phyloP scores from a whole-genome alignment of 2,888 invertebrate genomes.

The Melinaea menophilus region DNA sequence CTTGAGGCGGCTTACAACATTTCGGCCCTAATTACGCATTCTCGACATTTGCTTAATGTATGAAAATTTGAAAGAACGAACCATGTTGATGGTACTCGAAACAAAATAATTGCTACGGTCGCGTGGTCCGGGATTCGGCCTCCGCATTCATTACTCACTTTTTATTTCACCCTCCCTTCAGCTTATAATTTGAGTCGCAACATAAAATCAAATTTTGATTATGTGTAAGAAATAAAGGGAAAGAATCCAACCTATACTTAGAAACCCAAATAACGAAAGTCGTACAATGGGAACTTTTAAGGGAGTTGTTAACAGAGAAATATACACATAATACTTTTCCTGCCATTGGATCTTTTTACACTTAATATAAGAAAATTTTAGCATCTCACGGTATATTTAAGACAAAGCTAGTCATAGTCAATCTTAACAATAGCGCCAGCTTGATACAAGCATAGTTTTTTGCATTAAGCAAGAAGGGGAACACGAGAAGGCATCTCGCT shows the following conservation, averaged over 20 bases:
- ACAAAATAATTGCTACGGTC: constrained; percentile 77
- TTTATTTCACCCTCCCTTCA: constrained; percentile 73
- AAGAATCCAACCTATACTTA: constrained; percentile 65
- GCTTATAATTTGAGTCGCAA: constrained; percentile 77
- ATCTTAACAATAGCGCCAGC: constrained; percentile 65
- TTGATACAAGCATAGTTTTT: constrained; percentile 62
- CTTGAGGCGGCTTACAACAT: constrained; percentile 63
- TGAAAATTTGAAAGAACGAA: constrained; percentile 77
- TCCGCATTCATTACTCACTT: constrained; percentile 77
- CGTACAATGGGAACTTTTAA: constrained; percentile 18
- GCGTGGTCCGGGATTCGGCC: constrained; percentile 72
- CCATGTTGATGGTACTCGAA: constrained; percentile 77
- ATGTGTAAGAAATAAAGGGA: constrained; percentile 64
- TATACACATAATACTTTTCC: constrained; percentile 16
- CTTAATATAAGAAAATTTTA: constrained; percentile 26
- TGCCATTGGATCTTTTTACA: constrained; percentile 20
- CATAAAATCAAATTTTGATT: constrained; percentile 78
- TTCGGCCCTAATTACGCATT: constrained; percentile 74
- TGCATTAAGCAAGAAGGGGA: constrained; percentile 68
- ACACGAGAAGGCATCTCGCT: constrained; percentile 64
- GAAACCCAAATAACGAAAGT: constrained; percentile 48
- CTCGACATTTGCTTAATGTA: constrained; percentile 76
- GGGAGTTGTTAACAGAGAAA: constrained; percentile 14
- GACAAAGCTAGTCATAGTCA: constrained; percentile 63
- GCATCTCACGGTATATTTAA: constrained; percentile 30